Conservation (phyloP, 2,888 invertebrate genomes). For the Drosophila histrio region DNA sequence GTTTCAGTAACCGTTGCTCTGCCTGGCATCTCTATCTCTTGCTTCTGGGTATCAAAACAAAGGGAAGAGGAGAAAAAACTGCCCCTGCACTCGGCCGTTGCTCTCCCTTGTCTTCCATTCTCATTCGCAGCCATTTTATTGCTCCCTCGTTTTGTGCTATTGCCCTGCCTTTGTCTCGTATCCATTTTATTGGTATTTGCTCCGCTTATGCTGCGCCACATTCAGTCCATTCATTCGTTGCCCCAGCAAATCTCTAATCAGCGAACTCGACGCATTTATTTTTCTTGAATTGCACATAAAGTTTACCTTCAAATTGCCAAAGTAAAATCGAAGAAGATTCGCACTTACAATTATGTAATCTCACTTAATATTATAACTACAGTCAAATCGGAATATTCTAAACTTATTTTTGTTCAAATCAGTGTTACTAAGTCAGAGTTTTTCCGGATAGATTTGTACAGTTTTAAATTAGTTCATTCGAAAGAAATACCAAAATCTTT, state of each 20-base stretch:
- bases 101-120: constrained; percentile 50
- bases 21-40: constrained; percentile 62
- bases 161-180: constrained; percentile 37
- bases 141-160: constrained; percentile 45
- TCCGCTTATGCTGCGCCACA: constrained; percentile 21
- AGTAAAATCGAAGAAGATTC: background rate
- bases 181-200: constrained; percentile 48
- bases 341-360: background rate
- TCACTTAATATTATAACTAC: background rate
- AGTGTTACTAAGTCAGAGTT: no score
- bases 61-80: constrained; percentile 32
- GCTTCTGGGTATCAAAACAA: constrained; percentile 42
- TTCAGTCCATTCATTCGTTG: constrained; percentile 30
- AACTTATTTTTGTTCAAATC: no score
- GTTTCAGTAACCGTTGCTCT: constrained; percentile 45
- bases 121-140: constrained; percentile 72
- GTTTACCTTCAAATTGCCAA: background rate
- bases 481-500: no score
- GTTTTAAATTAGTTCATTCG: no score
- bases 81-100: constrained; percentile 43
- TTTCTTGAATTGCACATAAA: background rate
- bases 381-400: no score
- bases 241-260: constrained; percentile 29
- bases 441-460: no score
- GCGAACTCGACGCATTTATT: constrained; percentile 2